A percentile compares a stretch with the other conserved stretches of the same genome.
Conservation (phyloP, 2,113 vertebrate species). For the Otis tarda region DNA sequence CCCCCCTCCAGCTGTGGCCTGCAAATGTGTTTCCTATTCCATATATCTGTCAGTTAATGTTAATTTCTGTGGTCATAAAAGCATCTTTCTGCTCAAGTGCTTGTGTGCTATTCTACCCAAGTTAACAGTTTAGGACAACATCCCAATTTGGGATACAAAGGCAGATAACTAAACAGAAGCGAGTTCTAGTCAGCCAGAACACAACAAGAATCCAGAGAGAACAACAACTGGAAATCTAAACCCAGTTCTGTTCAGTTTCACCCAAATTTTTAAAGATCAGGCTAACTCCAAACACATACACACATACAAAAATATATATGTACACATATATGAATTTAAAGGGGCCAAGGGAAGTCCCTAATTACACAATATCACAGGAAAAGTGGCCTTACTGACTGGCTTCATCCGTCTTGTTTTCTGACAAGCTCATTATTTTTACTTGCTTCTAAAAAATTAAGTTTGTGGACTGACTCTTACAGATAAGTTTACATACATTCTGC, state of each 20-base stretch:
- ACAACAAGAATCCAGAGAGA: background rate
- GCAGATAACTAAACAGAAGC: background rate
- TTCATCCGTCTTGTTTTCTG: background rate
- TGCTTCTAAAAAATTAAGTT: background rate
- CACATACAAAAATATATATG: accelerated
- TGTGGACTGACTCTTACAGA: background rate
- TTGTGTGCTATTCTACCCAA: background rate
- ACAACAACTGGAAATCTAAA: background rate
- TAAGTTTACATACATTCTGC: background rate
- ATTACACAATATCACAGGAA: background rate
- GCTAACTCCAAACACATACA: background rate
- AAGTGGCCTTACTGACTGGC: background rate
- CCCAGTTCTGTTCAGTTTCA: background rate
- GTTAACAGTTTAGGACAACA: background rate
- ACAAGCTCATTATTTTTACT: background rate
- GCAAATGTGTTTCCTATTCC: background rate
- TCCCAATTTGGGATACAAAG: background rate
- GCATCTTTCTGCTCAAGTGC: background rate
- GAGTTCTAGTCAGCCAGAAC: background rate
- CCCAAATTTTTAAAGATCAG: background rate
- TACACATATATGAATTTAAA: background rate
- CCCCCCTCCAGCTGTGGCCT: background rate
- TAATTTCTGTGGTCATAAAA: background rate
- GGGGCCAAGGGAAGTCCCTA: background rate
- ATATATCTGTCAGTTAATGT: accelerated